Percentiles rank a stretch among this genome's conserved stretches.
Conservation (phyloP, 2,888 invertebrate genomes). For the Lingula anatina region DNA sequence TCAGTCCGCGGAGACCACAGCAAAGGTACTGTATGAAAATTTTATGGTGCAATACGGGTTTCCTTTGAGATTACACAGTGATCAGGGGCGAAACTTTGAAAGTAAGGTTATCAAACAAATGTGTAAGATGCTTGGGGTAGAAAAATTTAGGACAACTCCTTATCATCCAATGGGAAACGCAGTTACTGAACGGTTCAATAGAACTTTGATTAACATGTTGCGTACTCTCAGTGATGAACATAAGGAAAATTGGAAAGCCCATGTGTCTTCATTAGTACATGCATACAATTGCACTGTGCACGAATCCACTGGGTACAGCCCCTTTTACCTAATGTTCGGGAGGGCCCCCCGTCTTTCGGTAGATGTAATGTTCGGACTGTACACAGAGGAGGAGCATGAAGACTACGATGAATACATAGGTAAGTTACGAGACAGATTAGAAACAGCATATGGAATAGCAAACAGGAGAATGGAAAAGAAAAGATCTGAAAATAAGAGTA, state of each 20-base stretch:
- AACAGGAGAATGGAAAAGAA: neutral
- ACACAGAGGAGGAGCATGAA: neutral
- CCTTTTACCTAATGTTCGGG: constrained; percentile 8
- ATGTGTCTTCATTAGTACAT: constrained; percentile 2
- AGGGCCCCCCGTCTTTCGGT: constrained; percentile 4
- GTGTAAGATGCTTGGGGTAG: constrained; percentile 4
- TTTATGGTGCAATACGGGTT: constrained; percentile 8
- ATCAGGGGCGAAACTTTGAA: constrained; percentile 12
- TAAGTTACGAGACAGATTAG: neutral
- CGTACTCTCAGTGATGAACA: constrained; percentile 4
- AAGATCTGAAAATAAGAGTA: neutral
- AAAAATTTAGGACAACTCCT: constrained; percentile 8
- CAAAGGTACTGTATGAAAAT: constrained; percentile 1
- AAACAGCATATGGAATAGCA: constrained; percentile 2
- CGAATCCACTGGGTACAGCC: constrained; percentile 2
- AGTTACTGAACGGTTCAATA: constrained; percentile 2
- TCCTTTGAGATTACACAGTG: constrained; percentile 6
- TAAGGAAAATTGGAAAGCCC: constrained; percentile 4
- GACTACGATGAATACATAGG: neutral
- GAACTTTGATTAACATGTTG: constrained; percentile 6
- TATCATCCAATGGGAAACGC: constrained; percentile 9
- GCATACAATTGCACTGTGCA: constrained; percentile 8
- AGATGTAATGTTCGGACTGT: constrained; percentile 3
- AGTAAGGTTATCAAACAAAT: constrained; percentile 4
- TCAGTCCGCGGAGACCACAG: constrained; percentile 9